Percentiles rank a stretch among this genome's conserved stretches.
phyloP scores from a whole-genome alignment of 2,797 vertebrate genomes.

The Silurus lanzhouensis region DNA sequence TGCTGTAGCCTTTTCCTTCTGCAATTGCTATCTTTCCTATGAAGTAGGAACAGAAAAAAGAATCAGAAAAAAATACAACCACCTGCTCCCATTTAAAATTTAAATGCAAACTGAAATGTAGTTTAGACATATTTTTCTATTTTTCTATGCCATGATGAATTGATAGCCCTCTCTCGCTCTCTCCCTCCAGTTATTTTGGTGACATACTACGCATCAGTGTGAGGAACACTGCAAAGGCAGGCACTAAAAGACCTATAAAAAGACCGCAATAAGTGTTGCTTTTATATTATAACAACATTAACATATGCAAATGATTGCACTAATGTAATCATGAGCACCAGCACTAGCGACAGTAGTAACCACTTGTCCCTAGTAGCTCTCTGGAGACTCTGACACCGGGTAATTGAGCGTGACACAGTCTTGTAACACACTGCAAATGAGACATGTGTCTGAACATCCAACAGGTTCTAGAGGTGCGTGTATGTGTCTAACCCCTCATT shows the following conservation, averaged over 20 bases:
- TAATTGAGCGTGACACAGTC: constrained; percentile 57
- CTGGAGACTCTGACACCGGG: constrained; percentile 39
- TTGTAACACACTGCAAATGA: constrained; percentile 55
- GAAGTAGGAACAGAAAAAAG: not conserved
- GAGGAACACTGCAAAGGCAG: not conserved
- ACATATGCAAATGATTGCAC: constrained; percentile 26
- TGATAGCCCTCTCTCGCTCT: not conserved
- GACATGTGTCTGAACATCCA: constrained; percentile 62
- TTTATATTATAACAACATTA: constrained; percentile 14
- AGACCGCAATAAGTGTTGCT: not conserved
- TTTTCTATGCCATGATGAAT: not conserved
- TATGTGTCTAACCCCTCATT: constrained; percentile 75
- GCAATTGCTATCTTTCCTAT: not conserved
- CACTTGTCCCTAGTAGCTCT: constrained; percentile 33
- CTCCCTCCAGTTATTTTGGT: not conserved
- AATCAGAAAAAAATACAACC: not conserved
- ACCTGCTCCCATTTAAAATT: not conserved
- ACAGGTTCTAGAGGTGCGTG: constrained; percentile 74
- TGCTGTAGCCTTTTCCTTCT: constrained; percentile 23
- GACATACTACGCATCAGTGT: not conserved
- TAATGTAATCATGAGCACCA: constrained; percentile 35
- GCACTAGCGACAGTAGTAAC: constrained; percentile 47
- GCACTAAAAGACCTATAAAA: not conserved
- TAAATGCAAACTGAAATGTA: not conserved
- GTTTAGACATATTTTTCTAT: not conserved